phyloP scores from a whole-genome alignment of 2,888 invertebrate genomes.

The Synanthedon formicaeformis region DNA sequence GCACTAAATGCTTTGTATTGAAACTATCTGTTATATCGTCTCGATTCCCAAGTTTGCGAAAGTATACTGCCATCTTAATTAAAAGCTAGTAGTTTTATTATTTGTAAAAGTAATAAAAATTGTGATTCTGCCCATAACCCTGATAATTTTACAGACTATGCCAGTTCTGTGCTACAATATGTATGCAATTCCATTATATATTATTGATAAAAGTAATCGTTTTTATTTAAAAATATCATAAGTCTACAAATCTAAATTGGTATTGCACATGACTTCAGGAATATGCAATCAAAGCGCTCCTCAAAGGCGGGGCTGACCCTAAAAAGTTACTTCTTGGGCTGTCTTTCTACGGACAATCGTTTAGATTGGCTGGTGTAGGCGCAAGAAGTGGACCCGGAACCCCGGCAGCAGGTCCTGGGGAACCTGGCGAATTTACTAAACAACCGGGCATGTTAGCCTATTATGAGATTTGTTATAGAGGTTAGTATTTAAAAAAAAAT shows the following conservation, averaged over 20 bases:
- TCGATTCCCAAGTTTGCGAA: no score
- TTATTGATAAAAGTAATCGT: no score
- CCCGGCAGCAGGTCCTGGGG: conserved; percentile 79
- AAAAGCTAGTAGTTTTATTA: no score
- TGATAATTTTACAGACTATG: no score
- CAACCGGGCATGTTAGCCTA: conserved; percentile 91
- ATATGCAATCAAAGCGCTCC: conserved; percentile 82
- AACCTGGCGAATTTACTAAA: conserved; percentile 82
- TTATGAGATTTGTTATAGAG: conserved; percentile 84
- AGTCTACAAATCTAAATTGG: not conserved
- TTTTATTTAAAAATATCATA: not conserved
- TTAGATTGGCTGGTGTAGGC: conserved; percentile 69
- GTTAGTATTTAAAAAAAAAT: conserved; percentile 18
- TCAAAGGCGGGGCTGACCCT: conserved; percentile 79
- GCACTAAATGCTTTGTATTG: no score
- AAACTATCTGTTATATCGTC: no score
- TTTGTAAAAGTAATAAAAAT: no score
- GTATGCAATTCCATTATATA: no score
- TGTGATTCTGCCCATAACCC: no score
- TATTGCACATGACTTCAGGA: conserved; percentile 62
- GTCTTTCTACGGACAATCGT: conserved; percentile 91
- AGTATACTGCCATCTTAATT: no score
- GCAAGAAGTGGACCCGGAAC: conserved; percentile 68
- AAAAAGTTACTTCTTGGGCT: conserved; percentile 84
- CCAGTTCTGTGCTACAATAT: no score